phyloP scores from a whole-genome alignment of 2,888 invertebrate species.

The Drosophila borborema region DNA sequence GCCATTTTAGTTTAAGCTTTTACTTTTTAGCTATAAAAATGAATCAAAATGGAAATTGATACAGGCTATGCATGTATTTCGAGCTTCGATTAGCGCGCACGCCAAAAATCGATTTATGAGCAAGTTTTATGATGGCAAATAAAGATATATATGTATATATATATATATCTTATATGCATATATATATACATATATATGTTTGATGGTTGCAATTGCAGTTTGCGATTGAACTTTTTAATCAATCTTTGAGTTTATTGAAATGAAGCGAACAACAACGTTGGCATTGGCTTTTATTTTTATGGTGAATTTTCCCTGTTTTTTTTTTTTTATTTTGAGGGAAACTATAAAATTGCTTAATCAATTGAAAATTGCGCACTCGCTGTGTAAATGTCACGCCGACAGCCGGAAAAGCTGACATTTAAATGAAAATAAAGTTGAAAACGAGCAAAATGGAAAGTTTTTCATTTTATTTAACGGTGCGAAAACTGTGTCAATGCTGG shows the following conservation, averaged over 20 bases:
- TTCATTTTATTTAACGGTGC: slow-evolving; percentile 29
- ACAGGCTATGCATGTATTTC: slow-evolving; percentile 9
- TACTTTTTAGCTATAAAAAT: slow-evolving; percentile 5
- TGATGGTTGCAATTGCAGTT: not conserved
- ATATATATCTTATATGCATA: not conserved
- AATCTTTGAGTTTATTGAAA: slow-evolving; percentile 42
- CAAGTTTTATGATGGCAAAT: not conserved
- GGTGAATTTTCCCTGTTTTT: not conserved
- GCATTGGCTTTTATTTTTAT: slow-evolving; percentile 13
- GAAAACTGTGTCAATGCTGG: slow-evolving; percentile 75
- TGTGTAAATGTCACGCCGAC: slow-evolving; percentile 68
- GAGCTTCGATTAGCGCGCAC: slow-evolving; percentile 18
- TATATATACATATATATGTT: not conserved
- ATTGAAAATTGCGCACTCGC: slow-evolving; percentile 71
- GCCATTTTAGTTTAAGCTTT: slow-evolving; percentile 1
- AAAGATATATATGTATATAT: not conserved
- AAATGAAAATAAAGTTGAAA: slow-evolving; percentile 52
- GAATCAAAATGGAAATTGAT: not conserved
- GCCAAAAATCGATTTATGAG: slow-evolving; percentile 4
- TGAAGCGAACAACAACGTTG: slow-evolving; percentile 25
- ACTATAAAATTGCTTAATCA: slow-evolving; percentile 76
- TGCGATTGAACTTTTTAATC: slow-evolving; percentile 27
- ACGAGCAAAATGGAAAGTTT: slow-evolving; percentile 47
- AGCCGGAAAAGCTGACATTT: slow-evolving; percentile 65
- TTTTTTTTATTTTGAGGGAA: slow-evolving; percentile 12